A percentile compares a stretch with the other conserved stretches of the same genome.
These are phyloP conservation scores for Helicolenus hilgendorfi DNA, from an alignment of 2,797 vertebrate species.

Conservation along the genomic window DNA sequence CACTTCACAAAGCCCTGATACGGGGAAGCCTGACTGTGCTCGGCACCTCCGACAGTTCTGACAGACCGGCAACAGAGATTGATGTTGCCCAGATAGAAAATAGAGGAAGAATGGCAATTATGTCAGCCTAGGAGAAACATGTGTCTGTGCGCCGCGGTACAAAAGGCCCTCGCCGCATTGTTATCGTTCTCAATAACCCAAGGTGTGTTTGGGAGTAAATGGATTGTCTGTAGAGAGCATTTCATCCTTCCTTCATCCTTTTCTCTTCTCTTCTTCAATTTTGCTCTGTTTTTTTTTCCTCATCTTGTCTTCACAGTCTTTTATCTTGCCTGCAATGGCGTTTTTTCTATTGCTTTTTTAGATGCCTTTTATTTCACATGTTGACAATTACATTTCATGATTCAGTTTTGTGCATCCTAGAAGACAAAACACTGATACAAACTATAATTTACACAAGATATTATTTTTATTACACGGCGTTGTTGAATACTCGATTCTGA, in stretches of 20 bases:
- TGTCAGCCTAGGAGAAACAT: slow-evolving; percentile 90
- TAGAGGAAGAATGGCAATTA: slow-evolving; percentile 92
- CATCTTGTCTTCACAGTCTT: slow-evolving; percentile 2
- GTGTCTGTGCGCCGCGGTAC: slow-evolving; percentile 85
- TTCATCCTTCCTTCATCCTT: slow-evolving; percentile 56
- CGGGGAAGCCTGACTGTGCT: slow-evolving; percentile 77
- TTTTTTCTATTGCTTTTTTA: slow-evolving; percentile 25
- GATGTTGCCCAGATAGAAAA: slow-evolving; percentile 91
- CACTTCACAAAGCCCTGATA: slow-evolving; percentile 80
- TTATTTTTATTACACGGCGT: background rate
- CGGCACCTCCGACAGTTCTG: slow-evolving; percentile 85
- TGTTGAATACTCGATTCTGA: background rate
- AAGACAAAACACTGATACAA: background rate
- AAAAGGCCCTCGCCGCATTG: slow-evolving; percentile 85
- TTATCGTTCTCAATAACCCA: slow-evolving; percentile 91
- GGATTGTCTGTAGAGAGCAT: slow-evolving; percentile 83
- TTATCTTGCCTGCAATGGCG: background rate
- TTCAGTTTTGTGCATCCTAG: background rate
- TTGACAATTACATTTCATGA: slow-evolving; percentile 9
- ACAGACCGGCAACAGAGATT: slow-evolving; percentile 90
- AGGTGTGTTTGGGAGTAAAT: slow-evolving; percentile 90
- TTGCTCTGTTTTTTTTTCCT: background rate
- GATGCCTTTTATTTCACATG: slow-evolving; percentile 17
- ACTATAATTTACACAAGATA: background rate
- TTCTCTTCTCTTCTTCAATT: slow-evolving; percentile 2